Conservation (phyloP, 2,113 vertebrate species). For the Myrmophylax atrothorax region DNA sequence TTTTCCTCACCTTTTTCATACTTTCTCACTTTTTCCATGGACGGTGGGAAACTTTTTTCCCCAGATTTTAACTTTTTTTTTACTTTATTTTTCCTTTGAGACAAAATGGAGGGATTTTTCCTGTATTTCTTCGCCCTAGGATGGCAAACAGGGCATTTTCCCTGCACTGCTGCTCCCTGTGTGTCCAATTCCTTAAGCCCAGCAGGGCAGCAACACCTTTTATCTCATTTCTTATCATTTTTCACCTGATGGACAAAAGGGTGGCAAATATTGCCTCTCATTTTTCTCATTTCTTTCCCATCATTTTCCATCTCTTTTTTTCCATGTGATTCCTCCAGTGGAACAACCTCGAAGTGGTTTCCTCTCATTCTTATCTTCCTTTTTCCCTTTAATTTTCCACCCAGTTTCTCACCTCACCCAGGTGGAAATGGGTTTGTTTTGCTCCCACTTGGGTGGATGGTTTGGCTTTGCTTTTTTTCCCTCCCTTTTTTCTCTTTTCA, state of each 20-base stretch:
- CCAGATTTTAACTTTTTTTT: neutral
- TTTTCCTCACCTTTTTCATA: neutral
- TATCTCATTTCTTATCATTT: neutral
- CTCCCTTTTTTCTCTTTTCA: neutral
- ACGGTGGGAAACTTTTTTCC: neutral
- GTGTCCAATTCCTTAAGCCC: neutral
- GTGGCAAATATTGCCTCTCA: neutral
- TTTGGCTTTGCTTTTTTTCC: neutral
- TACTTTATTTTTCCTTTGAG: neutral
- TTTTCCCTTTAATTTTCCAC: neutral
- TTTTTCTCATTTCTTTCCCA: neutral
- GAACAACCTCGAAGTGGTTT: neutral
- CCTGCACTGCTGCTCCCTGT: neutral
- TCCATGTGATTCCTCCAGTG: fast-evolving
- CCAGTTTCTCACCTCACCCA: neutral
- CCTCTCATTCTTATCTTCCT: neutral
- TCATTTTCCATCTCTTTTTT: neutral
- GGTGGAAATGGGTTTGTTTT: neutral
- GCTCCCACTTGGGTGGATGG: fast-evolving
- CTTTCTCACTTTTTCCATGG: neutral
- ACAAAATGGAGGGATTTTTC: neutral
- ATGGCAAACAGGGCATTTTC: neutral
- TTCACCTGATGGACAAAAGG: neutral
- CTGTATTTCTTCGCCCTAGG: neutral
- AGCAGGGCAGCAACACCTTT: neutral